Conservation (phyloP, 2,797 vertebrate species). For the Intellagama lesueurii region DNA sequence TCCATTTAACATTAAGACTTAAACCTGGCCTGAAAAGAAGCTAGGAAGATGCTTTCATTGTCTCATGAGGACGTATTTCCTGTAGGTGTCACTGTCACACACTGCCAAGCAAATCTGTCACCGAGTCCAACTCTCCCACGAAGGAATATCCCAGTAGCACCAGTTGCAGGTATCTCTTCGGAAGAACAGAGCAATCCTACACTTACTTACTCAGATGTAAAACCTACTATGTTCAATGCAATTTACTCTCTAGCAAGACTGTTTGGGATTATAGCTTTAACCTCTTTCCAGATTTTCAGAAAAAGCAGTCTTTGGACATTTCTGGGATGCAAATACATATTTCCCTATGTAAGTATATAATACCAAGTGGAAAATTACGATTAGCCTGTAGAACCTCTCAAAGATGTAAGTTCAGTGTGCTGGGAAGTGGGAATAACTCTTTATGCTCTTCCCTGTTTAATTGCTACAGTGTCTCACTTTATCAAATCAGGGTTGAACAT, state of each 20-base stretch:
- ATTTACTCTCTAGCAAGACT: background rate
- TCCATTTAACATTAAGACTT: background rate
- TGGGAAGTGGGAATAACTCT: background rate
- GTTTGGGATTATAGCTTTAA: background rate
- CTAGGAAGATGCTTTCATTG: background rate
- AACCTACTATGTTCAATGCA: background rate
- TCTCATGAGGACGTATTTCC: conserved; percentile 24
- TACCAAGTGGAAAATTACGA: background rate
- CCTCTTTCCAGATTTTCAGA: background rate
- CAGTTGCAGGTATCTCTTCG: background rate
- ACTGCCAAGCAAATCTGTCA: background rate
- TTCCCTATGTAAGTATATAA: background rate
- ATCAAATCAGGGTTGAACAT: conserved; percentile 4
- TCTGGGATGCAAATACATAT: background rate
- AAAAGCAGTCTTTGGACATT: background rate
- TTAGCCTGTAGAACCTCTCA: background rate
- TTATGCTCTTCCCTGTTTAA: background rate
- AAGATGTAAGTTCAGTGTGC: background rate
- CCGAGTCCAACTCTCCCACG: background rate
- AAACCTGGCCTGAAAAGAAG: background rate
- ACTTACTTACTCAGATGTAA: background rate
- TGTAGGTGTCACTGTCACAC: conserved; percentile 39
- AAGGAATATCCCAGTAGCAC: background rate
- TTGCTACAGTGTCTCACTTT: background rate
- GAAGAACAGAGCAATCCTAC: background rate